phyloP scores from a whole-genome alignment of 2,113 vertebrate genomes.

The western clawed frog (Xenopus tropicalis) region UCB_Xtro_10.0 CM004443.2:27399001-27399500 shows the following conservation, averaged over 20 bases:
- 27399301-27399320: constrained; percentile 19
- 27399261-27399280: constrained; percentile 4
- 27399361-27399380: constrained; percentile 2
- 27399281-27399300: background rate
- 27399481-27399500: background rate
- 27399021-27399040: background rate
- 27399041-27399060: too few species aligned
- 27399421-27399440: background rate
- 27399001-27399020: too few species aligned
- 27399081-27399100: background rate
- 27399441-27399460: constrained; percentile 3
- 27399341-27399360: constrained; percentile 8
- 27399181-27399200: background rate
- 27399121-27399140: background rate
- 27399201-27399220: background rate
- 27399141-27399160: too few species aligned
- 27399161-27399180: background rate
- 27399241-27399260: constrained; percentile 15
- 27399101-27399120: background rate
- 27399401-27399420: background rate
- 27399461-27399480: constrained; percentile 9
- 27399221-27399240: constrained; percentile 1
- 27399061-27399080: background rate
- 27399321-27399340: constrained; percentile 12
- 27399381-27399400: constrained; percentile 19